A percentile compares a stretch with the other conserved stretches of the same genome.
phyloP scores from a whole-genome alignment of 1,140 invertebrate species.

The Rhyacophila brunnea region DNA sequence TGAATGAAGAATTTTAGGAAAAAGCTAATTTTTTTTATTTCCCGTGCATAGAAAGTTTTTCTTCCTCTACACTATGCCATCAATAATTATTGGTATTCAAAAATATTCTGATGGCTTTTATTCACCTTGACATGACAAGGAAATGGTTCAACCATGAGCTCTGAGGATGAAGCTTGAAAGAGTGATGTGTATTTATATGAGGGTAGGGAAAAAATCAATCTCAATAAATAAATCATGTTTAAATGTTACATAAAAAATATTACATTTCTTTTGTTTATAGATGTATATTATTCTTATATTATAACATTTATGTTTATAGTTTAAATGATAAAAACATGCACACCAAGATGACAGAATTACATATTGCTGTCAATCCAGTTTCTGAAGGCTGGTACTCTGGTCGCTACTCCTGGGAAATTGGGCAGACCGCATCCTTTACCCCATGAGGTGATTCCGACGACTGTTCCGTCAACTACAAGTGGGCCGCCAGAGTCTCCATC shows the following conservation, averaged over 20 bases:
- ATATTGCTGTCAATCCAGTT: conserved; percentile 40
- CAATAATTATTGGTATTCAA: too few relatives aligned
- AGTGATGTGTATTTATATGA: too few relatives aligned
- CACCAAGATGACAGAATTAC: background rate
- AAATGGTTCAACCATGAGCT: too few relatives aligned
- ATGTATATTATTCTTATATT: background rate
- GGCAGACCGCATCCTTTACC: conserved; percentile 63
- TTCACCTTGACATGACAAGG: too few relatives aligned
- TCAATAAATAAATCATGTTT: background rate
- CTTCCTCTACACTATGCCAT: too few relatives aligned
- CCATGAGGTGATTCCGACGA: conserved; percentile 66
- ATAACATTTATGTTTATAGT: too few relatives aligned
- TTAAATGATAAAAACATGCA: background rate
- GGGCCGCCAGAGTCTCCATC: conserved; percentile 63
- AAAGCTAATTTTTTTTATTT: too few relatives aligned
- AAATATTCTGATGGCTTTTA: too few relatives aligned
- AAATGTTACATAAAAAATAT: background rate
- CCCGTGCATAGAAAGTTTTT: too few relatives aligned
- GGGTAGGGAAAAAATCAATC: too few relatives aligned
- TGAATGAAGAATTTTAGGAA: too few relatives aligned
- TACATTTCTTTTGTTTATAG: background rate
- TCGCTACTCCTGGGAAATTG: conserved; percentile 66
- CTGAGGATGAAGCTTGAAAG: conserved; percentile 50
- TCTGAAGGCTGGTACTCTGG: conserved; percentile 55
- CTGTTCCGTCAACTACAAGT: conserved; percentile 43